Evolutionary conservation across 1,140 invertebrate species (phyloP), one percentile per base, ranked within the genome.

Genomic region (Drosophila bipectinata): DNA sequence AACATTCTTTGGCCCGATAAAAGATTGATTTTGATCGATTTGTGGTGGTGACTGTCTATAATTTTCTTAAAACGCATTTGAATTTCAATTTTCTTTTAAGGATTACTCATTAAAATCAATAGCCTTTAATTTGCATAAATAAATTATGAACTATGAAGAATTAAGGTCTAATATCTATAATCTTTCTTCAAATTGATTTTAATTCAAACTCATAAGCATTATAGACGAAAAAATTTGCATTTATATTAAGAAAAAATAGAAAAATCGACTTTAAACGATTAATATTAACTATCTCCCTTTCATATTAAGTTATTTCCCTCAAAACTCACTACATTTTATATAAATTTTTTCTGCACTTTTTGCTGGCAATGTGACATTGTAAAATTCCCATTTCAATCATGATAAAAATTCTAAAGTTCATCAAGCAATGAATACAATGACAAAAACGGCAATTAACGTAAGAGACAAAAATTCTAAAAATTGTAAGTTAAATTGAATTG

Each of bases 401-500:
- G 68, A 85, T 85, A 67, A 87, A 85, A 85, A 85, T 85, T 78
- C 69, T 81, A 64, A 80, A 77, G 61, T 51, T 63, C 56, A 72
- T 21, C 12, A 44, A 67, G 60, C 64, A 66, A 55, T 66, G 48
- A 24, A 15, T 24, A 54, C 61, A 83, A 83, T 63, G 62, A 4
- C 18, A 44, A n/a, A 15, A 72, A 61, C 73, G 51, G 24, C 14
- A 8, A 53, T 60, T 60, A 71, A 59, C 10, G 30, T n/a, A 18
- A 30, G 30, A 21, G 26, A 49, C 10, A 81, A 78, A 61, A 82
- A 85, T 85, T 78, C 82, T 72, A 82, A 78, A 74, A 78, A 75
- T 81, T 81, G 78, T 87, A 72, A 78, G 55, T 87, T 85, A 58
- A 90, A 81, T 87, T 90, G 85, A 89, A 79, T 85, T 85, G 81